phyloP scores from a whole-genome alignment of 2,797 vertebrate species.

The Arvicola amphibius region DNA sequence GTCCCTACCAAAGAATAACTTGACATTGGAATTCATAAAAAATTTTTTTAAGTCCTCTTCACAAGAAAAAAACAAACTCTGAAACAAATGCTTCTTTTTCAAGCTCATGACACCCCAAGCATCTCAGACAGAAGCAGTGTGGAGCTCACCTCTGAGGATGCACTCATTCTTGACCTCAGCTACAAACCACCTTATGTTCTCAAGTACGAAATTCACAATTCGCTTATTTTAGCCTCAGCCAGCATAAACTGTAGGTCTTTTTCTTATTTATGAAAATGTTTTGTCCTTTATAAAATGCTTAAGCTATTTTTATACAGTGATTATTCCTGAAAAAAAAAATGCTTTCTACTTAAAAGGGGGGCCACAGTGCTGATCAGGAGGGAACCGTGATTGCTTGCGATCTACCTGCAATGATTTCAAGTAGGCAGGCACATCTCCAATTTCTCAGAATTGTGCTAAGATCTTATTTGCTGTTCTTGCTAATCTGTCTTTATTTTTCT shows the following conservation, averaged over 20 bases:
- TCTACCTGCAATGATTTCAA: conserved; percentile 76
- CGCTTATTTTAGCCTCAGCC: conserved; percentile 75
- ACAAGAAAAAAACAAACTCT: conserved; percentile 28
- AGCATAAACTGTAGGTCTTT: conserved; percentile 82
- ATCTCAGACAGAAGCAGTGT: conserved; percentile 28
- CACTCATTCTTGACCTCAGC: conserved; percentile 64
- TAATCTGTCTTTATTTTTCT: conserved; percentile 78
- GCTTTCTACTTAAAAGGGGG: conserved; percentile 84
- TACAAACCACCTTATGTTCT: conserved; percentile 75
- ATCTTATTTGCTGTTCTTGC: conserved; percentile 80
- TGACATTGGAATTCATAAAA: conserved; percentile 41
- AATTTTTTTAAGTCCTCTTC: background rate
- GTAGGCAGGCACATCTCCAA: conserved; percentile 69
- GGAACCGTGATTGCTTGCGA: conserved; percentile 82
- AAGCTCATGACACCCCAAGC: conserved; percentile 26
- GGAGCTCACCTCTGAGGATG: background rate
- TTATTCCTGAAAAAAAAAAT: conserved; percentile 86
- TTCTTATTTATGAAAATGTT: conserved; percentile 86
- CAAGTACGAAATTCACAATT: conserved; percentile 63
- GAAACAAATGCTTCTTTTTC: conserved; percentile 39
- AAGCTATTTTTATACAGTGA: conserved; percentile 87
- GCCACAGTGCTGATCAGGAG: conserved; percentile 79
- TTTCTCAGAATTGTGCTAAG: conserved; percentile 79
- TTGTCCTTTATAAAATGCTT: conserved; percentile 85
- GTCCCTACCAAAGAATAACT: conserved; percentile 9